Evolutionary conservation across 2,113 vertebrate species (phyloP), one percentile per base, ranked within the genome.

Genomic region (Ia io): DNA sequence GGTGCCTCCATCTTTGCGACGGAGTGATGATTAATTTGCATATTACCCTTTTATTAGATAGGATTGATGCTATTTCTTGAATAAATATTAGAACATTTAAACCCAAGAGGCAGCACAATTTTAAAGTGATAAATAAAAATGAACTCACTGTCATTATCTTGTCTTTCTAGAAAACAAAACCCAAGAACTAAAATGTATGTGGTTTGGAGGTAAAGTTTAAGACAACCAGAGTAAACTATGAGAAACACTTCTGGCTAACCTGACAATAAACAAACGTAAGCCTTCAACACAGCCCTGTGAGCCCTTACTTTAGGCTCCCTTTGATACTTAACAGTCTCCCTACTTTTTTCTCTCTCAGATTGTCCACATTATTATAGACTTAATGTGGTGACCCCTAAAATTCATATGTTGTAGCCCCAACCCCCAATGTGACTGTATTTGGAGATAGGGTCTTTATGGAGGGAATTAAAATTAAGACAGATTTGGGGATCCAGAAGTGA

Each of bases 41-140:
- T 37, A 37, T 37, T 37, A 37, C 37, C 37, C 37, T 37, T 37
- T 37, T 37, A 37, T 37, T 37, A 37, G 37, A 37, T 37, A 37
- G 37, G 37, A 37, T 53, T 88, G 94, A 56, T 92, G 4, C 49
- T 92, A 89, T 86, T 95, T 95, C 65, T 95, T 96, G 47, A 95
- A 80, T 69, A 94, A 97, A 77, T 89, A 91, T 88, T 94, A 83
- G 49, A 95, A 94, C 91, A 73, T 71, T 42, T 88, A 92, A 1
- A 0, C 77, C 40, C 90, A 91, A 88, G 56, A 92, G 49, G 71
- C 49, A 96, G 85, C 37, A 65, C 28, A 93, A 79, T 73, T 90
- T 88, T 96, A 94, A 96, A 95, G 86, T 79, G 88, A 89, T 91
- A 74, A 91, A 90, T 95, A 96, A 87, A 97, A 95, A 95, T 88